phyloP scores from a whole-genome alignment of 2,797 vertebrate species.

The Gallinago solitaria region DNA sequence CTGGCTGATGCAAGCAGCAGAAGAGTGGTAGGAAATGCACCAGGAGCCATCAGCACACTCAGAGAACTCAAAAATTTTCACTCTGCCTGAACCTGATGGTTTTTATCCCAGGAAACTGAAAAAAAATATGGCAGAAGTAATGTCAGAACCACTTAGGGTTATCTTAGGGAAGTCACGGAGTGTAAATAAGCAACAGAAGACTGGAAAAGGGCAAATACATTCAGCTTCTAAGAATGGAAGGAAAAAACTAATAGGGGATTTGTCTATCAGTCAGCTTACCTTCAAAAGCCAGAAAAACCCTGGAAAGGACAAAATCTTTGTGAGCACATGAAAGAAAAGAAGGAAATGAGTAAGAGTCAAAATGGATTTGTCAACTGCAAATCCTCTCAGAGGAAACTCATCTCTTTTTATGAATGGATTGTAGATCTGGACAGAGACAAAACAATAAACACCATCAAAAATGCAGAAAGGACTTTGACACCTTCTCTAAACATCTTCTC shows the following conservation, averaged over 20 bases:
- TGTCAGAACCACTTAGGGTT: neutral
- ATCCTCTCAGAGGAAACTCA: neutral
- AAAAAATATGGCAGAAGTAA: neutral
- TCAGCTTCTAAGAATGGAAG: neutral
- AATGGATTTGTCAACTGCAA: neutral
- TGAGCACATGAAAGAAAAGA: neutral
- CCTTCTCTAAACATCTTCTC: neutral
- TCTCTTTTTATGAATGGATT: neutral
- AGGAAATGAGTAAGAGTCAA: neutral
- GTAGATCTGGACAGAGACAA: neutral
- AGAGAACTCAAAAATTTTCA: neutral
- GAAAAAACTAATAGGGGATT: neutral
- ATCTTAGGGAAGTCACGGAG: neutral
- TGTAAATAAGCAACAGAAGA: neutral
- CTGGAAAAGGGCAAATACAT: neutral
- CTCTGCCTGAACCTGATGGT: neutral
- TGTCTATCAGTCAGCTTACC: neutral
- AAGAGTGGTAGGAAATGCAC: neutral
- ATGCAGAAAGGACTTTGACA: neutral
- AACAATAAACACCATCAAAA: neutral
- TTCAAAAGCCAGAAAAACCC: neutral
- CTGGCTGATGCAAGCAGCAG: neutral
- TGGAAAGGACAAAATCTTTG: neutral
- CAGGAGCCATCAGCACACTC: neutral
- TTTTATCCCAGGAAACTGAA: neutral